Conservation (phyloP, 2,888 invertebrate species). For the Arrhopalites spinosus region DNA sequence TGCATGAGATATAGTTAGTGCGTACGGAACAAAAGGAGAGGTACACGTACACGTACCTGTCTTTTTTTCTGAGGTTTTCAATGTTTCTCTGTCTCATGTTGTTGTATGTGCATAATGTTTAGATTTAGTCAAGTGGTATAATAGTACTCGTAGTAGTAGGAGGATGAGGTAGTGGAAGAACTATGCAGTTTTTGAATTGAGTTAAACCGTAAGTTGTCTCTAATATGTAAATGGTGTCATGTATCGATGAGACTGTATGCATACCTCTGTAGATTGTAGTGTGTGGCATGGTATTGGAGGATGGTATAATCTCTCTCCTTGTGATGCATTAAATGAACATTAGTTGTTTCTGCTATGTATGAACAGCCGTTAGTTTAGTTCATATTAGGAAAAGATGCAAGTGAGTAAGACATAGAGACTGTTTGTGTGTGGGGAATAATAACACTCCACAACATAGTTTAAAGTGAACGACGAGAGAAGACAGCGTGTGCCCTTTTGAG, state of each 20-base stretch:
- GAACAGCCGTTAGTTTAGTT: constrained; percentile 32
- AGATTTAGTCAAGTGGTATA: neutral
- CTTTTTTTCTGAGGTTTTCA: neutral
- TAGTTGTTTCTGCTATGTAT: constrained; percentile 14
- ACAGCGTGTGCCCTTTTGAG: constrained; percentile 22
- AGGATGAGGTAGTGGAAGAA: neutral
- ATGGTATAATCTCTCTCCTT: no score
- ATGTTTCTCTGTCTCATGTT: neutral
- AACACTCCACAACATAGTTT: neutral
- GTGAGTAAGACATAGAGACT: constrained; percentile 21
- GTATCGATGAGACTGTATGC: neutral
- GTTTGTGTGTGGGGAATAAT: neutral
- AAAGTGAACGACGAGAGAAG: constrained; percentile 1
- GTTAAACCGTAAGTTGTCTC: neutral
- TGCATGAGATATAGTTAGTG: neutral
- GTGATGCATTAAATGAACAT: constrained; percentile 26
- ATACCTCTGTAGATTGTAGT: neutral
- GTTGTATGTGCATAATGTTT: neutral
- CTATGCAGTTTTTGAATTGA: neutral
- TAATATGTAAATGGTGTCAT: constrained; percentile 2
- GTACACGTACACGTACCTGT: neutral
- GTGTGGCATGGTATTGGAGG: neutral
- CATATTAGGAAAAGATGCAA: constrained; percentile 32
- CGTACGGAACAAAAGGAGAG: neutral
- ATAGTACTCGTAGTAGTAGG: neutral